Evolutionary conservation across 2,113 vertebrate genomes (phyloP).

Genomic region (Gymnarchus niloticus): DNA sequence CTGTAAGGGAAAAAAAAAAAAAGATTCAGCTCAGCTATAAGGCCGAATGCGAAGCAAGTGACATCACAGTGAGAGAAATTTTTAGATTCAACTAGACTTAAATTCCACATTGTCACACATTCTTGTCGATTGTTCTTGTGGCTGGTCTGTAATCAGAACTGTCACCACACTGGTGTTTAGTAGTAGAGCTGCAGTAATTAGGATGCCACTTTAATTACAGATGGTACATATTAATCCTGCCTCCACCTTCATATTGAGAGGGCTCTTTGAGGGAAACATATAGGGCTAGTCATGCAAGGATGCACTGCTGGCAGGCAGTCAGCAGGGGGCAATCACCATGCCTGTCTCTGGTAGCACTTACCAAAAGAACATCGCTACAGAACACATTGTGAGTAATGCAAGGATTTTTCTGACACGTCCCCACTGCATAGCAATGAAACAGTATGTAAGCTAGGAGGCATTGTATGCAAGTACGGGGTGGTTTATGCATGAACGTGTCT

Average conservation of each 20-base stretch:
- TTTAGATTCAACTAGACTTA: not conserved
- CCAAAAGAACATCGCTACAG: too few species aligned
- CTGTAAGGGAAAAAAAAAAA: not conserved
- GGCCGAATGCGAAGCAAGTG: not conserved
- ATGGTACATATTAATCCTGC: not conserved
- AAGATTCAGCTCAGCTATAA: not conserved
- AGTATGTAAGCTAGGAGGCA: too few species aligned
- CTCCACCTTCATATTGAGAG: not conserved
- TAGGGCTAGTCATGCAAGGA: not conserved
- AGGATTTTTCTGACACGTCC: too few species aligned
- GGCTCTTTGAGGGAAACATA: not conserved
- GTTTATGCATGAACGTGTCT: not conserved
- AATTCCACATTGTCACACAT: not conserved
- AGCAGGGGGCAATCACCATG: not conserved
- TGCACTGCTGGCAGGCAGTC: not conserved
- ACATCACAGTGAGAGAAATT: not conserved
- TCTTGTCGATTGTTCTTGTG: not conserved
- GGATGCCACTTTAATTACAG: not conserved
- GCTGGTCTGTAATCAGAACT: not conserved
- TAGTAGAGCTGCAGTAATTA: not conserved
- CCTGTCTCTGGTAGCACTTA: too few species aligned
- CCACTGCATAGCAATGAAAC: too few species aligned
- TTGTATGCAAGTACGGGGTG: not conserved
- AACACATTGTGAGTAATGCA: too few species aligned
- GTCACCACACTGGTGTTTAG: not conserved